These are phyloP conservation scores for Dendroctonus ponderosae DNA, from an alignment of 1,140 invertebrate genomes.

Conservation along the genomic window DNA sequence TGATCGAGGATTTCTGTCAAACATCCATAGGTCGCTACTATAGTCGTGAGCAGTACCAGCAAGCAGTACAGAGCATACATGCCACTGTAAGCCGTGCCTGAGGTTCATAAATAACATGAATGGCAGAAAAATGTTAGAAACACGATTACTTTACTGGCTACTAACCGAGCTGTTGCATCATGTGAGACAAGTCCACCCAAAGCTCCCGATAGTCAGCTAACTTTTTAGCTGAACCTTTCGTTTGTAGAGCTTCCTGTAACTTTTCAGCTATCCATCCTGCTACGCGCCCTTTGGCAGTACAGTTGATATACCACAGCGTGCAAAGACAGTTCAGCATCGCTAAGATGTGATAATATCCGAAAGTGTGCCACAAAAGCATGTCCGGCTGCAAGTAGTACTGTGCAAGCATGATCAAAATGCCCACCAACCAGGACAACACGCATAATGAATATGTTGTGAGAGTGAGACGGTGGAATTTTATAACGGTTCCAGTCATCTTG, in stretches of 20 bases:
- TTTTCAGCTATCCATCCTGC: conserved; percentile 61
- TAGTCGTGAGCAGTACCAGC: conserved; percentile 67
- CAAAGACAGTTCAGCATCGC: conserved; percentile 69
- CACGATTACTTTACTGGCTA: conserved; percentile 2
- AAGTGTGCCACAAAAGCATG: conserved; percentile 66
- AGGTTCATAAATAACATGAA: conserved; percentile 2
- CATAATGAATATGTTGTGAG: conserved; percentile 61
- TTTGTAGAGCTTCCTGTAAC: conserved; percentile 58
- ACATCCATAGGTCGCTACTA: conserved; percentile 64
- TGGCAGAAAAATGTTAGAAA: not conserved
- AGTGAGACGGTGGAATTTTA: conserved; percentile 62
- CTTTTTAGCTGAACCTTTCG: conserved; percentile 59
- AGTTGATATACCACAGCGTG: conserved; percentile 65
- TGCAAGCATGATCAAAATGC: conserved; percentile 61
- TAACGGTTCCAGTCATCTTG: conserved; percentile 61
- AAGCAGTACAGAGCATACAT: conserved; percentile 71
- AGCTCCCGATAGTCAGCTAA: conserved; percentile 63
- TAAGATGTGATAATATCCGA: conserved; percentile 67
- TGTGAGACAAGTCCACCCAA: conserved; percentile 68
- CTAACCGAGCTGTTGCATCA: conserved; percentile 67
- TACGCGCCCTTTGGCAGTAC: conserved; percentile 61
- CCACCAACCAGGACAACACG: conserved; percentile 61
- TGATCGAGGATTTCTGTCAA: conserved; percentile 68
- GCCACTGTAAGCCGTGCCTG: conserved; percentile 64
- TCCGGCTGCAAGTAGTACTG: conserved; percentile 67